A percentile compares a stretch with the other conserved stretches of the same genome.
phyloP scores from a whole-genome alignment of 2,113 vertebrate genomes.

The Tachysurus fulvidraco region DNA sequence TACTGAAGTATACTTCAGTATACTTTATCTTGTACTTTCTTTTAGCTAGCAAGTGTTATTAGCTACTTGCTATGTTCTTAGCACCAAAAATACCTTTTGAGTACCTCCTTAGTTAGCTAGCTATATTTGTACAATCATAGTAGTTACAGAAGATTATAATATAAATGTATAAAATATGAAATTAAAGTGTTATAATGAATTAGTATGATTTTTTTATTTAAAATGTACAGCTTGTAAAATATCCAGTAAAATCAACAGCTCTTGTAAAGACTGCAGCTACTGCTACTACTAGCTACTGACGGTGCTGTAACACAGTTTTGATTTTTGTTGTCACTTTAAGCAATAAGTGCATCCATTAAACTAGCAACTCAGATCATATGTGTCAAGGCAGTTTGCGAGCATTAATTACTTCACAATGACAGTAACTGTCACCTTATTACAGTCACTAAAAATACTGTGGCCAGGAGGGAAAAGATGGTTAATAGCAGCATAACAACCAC shows the following conservation, averaged over 20 bases:
- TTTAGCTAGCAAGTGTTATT: not conserved
- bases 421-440: not conserved
- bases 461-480: not conserved
- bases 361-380: not conserved
- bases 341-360: not conserved
- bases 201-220: not conserved
- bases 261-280: no score
- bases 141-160: not conserved
- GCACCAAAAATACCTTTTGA: not conserved
- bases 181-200: not conserved
- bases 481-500: slow-evolving; percentile 9
- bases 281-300: not conserved
- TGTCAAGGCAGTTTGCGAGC: not conserved
- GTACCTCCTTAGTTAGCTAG: not conserved
- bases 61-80: not conserved
- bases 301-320: not conserved
- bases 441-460: not conserved
- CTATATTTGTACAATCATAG: not conserved
- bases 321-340: not conserved
- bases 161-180: no score
- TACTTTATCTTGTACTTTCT: not conserved
- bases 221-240: not conserved
- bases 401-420: not conserved
- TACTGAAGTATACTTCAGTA: not conserved
- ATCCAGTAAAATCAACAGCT: not conserved